Evolutionary conservation across 1,140 invertebrate genomes (phyloP), one percentile per base, ranked within the genome.

Genomic region (Drosophila watanabei): DNA sequence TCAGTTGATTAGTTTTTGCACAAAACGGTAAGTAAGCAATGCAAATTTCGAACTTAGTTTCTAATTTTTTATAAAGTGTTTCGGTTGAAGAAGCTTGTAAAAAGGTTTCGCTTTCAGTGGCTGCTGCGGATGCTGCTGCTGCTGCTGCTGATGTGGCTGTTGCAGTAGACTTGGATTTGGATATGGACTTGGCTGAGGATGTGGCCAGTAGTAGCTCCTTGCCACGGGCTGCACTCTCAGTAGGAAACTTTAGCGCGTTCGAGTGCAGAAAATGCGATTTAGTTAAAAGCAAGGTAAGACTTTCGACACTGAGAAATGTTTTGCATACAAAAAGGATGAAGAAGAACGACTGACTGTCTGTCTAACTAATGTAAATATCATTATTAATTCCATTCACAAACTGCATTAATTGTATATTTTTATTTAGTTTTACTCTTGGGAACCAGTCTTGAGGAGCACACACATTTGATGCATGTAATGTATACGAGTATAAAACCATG

Each of bases 401-500:
- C 18, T 72, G 52, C 54, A 49, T 46, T 77, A 77, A 77, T 57
- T 78, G 63, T 78, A 71, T 70, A 75, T 57, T 57, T 73, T 57
- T 73, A 45, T 61, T 75, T 75, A 75, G 71, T 75, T 75, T 61
- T 54, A 56, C 57, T 59, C 71, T 86, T 71, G 68, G 66, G 66
- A 85, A 81, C 78, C 82, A 85, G 82, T 85, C 82, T 85, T 85
- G 68, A 79, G 79, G 51, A 51, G 73, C 72, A 71, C 80, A 83
- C 80, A 79, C 81, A 76, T 64, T 78, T 46, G 46, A 79, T 79
- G 80, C 51, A 82, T 73, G 45, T 52, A 69, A 39, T 68, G 39
- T 78, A 48, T 58, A 63, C 45, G 60, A 63, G 35, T 76, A 72
- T 62, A 68, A 58, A 70, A 61, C 56, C 41, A 66, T 41, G 58